These are phyloP conservation scores for Psix sp. DNA, from an alignment of 1,140 invertebrate genomes.

Conservation along the genomic window DNA sequence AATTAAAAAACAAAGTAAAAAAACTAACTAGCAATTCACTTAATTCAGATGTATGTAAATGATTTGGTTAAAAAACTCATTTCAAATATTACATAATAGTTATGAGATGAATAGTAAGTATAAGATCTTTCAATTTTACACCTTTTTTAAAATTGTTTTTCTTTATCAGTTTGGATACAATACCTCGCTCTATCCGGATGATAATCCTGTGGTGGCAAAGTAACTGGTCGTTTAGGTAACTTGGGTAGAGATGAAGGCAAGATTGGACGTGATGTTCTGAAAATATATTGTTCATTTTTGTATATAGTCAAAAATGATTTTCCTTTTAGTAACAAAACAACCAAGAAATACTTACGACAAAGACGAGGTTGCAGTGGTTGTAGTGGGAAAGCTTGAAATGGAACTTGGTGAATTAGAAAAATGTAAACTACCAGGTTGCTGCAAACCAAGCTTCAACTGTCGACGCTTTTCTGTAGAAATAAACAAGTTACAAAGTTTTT, in stretches of 20 bases:
- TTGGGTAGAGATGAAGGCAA: constrained; percentile 74
- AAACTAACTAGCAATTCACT: too few relatives aligned
- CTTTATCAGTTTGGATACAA: not conserved
- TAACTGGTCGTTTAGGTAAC: constrained; percentile 70
- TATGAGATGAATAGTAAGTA: too few relatives aligned
- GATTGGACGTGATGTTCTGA: constrained; percentile 71
- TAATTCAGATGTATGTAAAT: too few relatives aligned
- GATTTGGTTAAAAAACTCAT: too few relatives aligned
- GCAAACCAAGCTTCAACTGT: constrained; percentile 73
- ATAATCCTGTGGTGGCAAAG: constrained; percentile 67
- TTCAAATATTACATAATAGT: too few relatives aligned
- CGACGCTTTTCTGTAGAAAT: constrained; percentile 69
- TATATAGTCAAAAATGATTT: not conserved
- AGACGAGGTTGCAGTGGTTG: constrained; percentile 66
- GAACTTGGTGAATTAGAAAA: constrained; percentile 73
- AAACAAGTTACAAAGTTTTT: too few relatives aligned
- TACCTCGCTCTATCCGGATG: constrained; percentile 76
- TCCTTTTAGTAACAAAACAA: too few relatives aligned
- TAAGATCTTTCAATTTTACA: too few relatives aligned
- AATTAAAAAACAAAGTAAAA: too few relatives aligned
- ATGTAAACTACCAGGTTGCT: constrained; percentile 67
- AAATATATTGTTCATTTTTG: not conserved
- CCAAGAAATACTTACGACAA: constrained; percentile 65
- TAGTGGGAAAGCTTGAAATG: constrained; percentile 65
- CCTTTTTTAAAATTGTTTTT: too few relatives aligned